phyloP scores from a whole-genome alignment of 1,140 invertebrate genomes.

The Atta texana region DNA sequence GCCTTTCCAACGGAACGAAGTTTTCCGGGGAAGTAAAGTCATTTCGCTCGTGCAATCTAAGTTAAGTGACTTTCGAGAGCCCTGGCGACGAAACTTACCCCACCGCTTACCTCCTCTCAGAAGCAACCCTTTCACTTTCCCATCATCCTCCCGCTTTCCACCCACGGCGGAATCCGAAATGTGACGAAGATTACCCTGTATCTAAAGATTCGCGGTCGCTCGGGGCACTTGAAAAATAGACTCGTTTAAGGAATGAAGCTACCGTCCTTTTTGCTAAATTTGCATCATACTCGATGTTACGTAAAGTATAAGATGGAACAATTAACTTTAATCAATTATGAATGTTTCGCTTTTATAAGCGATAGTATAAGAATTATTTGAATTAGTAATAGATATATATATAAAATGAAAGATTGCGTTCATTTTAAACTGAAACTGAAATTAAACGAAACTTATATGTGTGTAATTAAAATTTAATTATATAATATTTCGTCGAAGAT shows the following conservation, averaged over 20 bases:
- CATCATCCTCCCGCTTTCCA: slow-evolving; percentile 5
- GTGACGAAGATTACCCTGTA: slow-evolving; percentile 72
- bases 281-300: background rate
- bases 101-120: slow-evolving; percentile 58
- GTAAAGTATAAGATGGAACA: background rate
- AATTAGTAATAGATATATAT: background rate
- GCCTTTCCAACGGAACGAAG: slow-evolving; percentile 77
- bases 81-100: slow-evolving; percentile 81
- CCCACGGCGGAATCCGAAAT: slow-evolving; percentile 59
- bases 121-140: slow-evolving; percentile 66
- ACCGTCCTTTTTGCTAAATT: slow-evolving; percentile 39
- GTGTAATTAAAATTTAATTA: background rate
- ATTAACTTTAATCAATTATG: background rate
- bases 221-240: slow-evolving; percentile 66
- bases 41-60: slow-evolving; percentile 86
- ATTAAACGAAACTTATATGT: background rate
- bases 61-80: slow-evolving; percentile 86
- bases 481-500: too few relatives aligned
- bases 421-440: background rate
- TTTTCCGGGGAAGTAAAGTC: slow-evolving; percentile 85
- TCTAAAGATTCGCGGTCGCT: slow-evolving; percentile 60
- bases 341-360: background rate
- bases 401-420: background rate
- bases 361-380: background rate
- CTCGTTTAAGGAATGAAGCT: slow-evolving; percentile 25